Conservation (phyloP, 2,797 vertebrate species). For the Clarias pachynema region DNA sequence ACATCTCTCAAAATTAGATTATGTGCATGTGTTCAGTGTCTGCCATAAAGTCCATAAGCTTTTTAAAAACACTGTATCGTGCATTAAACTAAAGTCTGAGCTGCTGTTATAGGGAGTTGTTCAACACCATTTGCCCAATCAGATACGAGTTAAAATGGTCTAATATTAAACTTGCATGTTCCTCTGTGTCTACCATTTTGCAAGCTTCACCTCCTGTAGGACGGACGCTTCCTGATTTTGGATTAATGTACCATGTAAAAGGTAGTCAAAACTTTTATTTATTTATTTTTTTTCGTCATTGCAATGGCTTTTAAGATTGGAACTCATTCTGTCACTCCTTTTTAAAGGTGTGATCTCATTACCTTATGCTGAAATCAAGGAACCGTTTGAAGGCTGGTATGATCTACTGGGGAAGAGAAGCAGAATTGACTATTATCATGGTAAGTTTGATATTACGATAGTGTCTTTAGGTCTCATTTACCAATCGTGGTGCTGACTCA, state of each 20-base stretch:
- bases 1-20: not conserved
- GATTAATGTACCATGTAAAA: slow-evolving; percentile 69
- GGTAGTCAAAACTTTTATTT: slow-evolving; percentile 40
- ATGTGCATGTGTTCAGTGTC: not conserved
- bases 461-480: not conserved
- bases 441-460: slow-evolving; percentile 58
- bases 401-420: slow-evolving; percentile 73
- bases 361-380: slow-evolving; percentile 82
- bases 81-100: not conserved
- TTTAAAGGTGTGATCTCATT: slow-evolving; percentile 78
- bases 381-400: slow-evolving; percentile 86
- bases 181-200: slow-evolving; percentile 41
- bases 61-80: no score
- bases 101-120: no score
- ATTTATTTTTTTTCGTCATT: not conserved
- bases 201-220: slow-evolving; percentile 62
- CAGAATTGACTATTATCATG: slow-evolving; percentile 76
- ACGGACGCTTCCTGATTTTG: slow-evolving; percentile 65
- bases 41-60: not conserved
- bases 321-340: not conserved
- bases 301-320: not conserved
- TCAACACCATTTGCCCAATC: not conserved
- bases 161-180: not conserved
- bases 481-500: no score
- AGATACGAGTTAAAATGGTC: not conserved